phyloP scores from a whole-genome alignment of 2,797 vertebrate genomes.

The Malurus splendens region DNA sequence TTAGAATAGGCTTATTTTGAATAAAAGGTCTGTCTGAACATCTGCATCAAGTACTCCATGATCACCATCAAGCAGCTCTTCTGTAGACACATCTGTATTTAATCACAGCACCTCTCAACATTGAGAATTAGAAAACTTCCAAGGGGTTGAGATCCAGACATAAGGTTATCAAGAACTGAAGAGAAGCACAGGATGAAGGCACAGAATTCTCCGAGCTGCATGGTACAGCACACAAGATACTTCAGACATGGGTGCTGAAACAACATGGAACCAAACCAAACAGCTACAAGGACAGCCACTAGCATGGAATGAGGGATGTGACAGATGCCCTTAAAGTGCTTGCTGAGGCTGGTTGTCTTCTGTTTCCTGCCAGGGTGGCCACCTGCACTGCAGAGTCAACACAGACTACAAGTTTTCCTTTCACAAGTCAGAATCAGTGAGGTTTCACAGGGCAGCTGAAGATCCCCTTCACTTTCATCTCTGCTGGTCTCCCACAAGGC shows the following conservation, averaged over 20 bases:
- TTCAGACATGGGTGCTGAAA: not conserved
- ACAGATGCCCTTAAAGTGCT: not conserved
- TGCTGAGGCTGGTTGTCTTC: not conserved
- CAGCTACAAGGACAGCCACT: not conserved
- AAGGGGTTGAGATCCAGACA: not conserved
- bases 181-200: not conserved
- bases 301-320: fast-evolving
- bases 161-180: not conserved
- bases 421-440: fast-evolving
- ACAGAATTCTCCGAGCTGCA: fast-evolving
- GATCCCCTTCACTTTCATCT: not conserved
- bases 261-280: fast-evolving
- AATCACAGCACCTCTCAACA: not conserved
- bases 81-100: not conserved
- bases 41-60: not conserved
- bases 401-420: not conserved
- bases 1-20: not conserved
- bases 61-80: fast-evolving
- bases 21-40: not conserved
- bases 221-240: fast-evolving
- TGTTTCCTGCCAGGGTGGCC: not conserved
- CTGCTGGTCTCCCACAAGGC: fast-evolving
- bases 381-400: not conserved
- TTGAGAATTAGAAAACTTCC: not conserved
- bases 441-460: not conserved